Conservation (phyloP, 2,113 vertebrate species). For the Enhydra lutris region DNA sequence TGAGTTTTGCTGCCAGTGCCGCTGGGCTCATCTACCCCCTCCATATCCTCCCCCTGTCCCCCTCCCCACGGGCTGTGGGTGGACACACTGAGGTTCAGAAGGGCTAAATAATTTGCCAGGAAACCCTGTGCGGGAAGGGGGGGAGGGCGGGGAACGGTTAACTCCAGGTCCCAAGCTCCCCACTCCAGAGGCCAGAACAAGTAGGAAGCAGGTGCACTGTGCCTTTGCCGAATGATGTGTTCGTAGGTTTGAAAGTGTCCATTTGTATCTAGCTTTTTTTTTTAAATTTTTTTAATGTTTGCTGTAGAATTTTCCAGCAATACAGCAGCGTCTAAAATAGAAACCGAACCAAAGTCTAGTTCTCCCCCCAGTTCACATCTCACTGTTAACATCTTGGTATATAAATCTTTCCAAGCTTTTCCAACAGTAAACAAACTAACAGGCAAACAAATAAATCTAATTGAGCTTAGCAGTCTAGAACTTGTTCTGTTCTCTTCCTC, state of each 20-base stretch:
- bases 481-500: neutral
- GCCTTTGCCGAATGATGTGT: neutral
- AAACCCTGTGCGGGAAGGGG: neutral
- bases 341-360: neutral
- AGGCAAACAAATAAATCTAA: neutral
- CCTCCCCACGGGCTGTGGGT: no score
- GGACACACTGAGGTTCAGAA: neutral
- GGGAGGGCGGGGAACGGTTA: no score
- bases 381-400: neutral
- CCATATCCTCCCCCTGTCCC: no score
- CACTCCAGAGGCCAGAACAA: neutral
- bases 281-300: neutral
- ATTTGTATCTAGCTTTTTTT: neutral
- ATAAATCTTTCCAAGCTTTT: neutral
- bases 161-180: neutral
- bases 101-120: neutral
- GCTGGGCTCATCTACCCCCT: neutral
- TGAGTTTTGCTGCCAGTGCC: neutral
- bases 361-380: neutral
- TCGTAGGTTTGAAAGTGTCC: neutral
- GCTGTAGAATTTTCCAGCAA: neutral
- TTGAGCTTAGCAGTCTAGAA: neutral
- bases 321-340: neutral
- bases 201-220: neutral
- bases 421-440: neutral